Percentiles rank a stretch among this genome's conserved stretches.
Evolutionary conservation across 1,140 invertebrate species (phyloP).

Genomic region (Sipha flava): DNA sequence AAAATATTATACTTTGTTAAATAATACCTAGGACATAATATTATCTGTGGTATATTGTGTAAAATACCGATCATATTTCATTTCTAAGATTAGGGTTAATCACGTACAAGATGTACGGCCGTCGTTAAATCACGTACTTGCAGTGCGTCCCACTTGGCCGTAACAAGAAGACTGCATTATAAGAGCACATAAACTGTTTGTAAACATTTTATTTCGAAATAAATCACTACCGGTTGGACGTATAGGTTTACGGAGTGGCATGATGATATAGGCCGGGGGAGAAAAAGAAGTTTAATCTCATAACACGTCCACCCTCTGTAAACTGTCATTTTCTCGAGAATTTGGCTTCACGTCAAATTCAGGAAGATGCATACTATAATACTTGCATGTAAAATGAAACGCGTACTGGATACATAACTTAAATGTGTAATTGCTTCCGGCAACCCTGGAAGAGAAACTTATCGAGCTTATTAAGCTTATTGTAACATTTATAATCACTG

Average conservation of each 20-base stretch:
- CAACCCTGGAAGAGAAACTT: neutral
- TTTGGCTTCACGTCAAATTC: constrained; percentile 1
- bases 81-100: neutral
- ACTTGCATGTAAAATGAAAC: neutral
- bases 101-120: neutral
- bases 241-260: neutral
- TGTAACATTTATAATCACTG: constrained; percentile 13
- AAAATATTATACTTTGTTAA: neutral
- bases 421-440: neutral
- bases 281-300: neutral
- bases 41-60: neutral
- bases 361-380: neutral
- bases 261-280: neutral
- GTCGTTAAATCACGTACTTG: neutral
- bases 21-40: neutral
- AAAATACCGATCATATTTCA: neutral
- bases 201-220: constrained; percentile 1
- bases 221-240: neutral
- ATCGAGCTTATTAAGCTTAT: neutral
- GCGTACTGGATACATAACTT: neutral
- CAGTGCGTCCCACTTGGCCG: neutral
- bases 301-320: neutral
- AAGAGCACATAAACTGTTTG: neutral
- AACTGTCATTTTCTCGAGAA: neutral
- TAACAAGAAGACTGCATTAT: neutral